These are phyloP conservation scores for Chaunax sp. DNA, from an alignment of 2,797 vertebrate species.

Conservation along the genomic window DNA sequence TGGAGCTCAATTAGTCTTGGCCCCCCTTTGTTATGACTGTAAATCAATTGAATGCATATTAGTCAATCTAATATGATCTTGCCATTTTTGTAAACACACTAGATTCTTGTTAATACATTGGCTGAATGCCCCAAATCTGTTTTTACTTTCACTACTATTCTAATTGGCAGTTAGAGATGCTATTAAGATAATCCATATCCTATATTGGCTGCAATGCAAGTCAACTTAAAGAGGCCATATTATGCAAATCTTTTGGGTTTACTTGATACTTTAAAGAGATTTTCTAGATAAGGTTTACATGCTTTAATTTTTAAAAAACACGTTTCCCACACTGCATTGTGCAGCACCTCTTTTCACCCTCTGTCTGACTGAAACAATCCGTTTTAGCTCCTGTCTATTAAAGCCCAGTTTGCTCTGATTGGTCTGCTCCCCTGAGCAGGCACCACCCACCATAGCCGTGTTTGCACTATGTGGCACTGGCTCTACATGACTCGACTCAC, in stretches of 20 bases:
- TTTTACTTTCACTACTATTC: constrained; percentile 2
- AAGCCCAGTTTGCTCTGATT: too few species aligned
- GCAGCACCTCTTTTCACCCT: too few species aligned
- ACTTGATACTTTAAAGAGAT: background rate
- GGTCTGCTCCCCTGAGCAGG: too few species aligned
- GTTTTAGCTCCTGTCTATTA: too few species aligned
- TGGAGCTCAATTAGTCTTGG: constrained; percentile 66
- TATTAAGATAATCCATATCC: background rate
- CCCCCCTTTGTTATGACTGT: constrained; percentile 24
- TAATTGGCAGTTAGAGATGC: constrained; percentile 7
- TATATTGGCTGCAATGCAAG: constrained; percentile 3
- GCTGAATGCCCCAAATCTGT: constrained; percentile 4
- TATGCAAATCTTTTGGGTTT: background rate
- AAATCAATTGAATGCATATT: background rate
- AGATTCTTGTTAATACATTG: background rate
- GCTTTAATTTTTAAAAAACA: too few species aligned
- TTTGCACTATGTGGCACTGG: too few species aligned
- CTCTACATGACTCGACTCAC: too few species aligned
- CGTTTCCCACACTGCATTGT: too few species aligned
- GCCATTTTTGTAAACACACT: constrained; percentile 18
- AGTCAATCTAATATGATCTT: background rate
- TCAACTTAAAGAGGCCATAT: background rate
- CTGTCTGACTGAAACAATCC: too few species aligned
- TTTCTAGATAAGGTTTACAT: background rate
- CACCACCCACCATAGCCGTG: too few species aligned